Conservation (phyloP, 2,888 invertebrate genomes). For the Fissipunctia ypsillon region DNA sequence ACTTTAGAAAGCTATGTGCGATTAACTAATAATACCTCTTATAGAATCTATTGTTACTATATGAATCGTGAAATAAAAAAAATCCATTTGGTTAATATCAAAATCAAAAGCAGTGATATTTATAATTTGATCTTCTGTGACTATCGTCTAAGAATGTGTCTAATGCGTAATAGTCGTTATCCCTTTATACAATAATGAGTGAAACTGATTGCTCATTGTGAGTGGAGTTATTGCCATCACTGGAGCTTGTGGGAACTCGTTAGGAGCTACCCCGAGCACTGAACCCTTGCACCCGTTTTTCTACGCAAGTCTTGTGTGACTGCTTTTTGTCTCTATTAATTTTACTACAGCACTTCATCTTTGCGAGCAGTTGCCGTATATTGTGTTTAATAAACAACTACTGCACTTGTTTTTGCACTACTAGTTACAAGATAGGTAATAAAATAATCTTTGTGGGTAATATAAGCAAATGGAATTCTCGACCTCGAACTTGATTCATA, state of each 20-base stretch:
- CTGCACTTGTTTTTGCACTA: constrained; percentile 35
- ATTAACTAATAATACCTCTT: constrained; percentile 30
- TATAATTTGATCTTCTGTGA: constrained; percentile 29
- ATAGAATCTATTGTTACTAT: constrained; percentile 27
- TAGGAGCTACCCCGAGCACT: constrained; percentile 78
- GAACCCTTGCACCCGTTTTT: constrained; percentile 85
- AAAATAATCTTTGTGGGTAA: neutral
- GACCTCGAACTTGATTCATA: constrained; percentile 42
- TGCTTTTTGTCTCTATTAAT: constrained; percentile 77
- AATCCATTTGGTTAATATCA: constrained; percentile 1
- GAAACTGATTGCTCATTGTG: constrained; percentile 80
- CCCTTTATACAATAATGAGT: constrained; percentile 56
- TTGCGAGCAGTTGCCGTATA: constrained; percentile 36
- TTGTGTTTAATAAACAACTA: constrained; percentile 47
- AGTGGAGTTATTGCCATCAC: constrained; percentile 76
- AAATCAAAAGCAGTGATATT: constrained; percentile 34
- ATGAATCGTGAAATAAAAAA: constrained; percentile 29
- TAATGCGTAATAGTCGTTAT: constrained; percentile 40
- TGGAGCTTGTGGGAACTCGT: constrained; percentile 81
- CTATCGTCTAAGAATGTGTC: constrained; percentile 26
- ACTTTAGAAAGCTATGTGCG: constrained; percentile 56
- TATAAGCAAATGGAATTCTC: constrained; percentile 33
- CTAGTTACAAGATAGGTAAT: constrained; percentile 15
- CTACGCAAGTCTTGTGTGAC: constrained; percentile 76
- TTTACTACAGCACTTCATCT: constrained; percentile 73